Evolutionary conservation across 2,113 vertebrate species (phyloP).

Genomic region (Lasiurus cinereus): DNA sequence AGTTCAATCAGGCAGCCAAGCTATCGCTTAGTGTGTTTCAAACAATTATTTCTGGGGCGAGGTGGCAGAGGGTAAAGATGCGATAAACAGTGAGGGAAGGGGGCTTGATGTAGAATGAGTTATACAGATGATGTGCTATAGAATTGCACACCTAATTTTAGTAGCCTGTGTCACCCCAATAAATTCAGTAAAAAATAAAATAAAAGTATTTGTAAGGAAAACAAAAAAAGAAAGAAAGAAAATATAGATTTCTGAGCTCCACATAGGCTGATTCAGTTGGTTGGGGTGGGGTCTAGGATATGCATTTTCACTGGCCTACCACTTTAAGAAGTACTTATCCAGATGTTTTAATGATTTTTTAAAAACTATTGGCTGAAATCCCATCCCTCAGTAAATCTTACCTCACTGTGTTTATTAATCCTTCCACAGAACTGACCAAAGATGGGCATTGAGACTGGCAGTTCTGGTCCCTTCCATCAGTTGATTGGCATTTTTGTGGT

Average conservation of each 20-base stretch:
- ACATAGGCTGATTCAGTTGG: too few relatives aligned
- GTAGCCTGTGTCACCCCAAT: too few relatives aligned
- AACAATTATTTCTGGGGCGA: too few relatives aligned
- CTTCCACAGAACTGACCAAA: conserved; percentile 15
- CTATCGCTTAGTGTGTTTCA: not conserved
- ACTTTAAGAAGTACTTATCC: not conserved
- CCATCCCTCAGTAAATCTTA: not conserved
- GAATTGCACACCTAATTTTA: too few relatives aligned
- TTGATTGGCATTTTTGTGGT: conserved; percentile 58
- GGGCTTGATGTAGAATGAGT: too few relatives aligned
- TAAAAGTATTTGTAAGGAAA: too few relatives aligned
- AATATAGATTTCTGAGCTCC: too few relatives aligned
- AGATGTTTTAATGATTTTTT: not conserved
- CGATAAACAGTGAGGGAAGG: too few relatives aligned
- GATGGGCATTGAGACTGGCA: not conserved
- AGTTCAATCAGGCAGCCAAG: not conserved
- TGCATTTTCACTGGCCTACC: not conserved
- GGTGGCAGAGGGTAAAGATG: too few relatives aligned
- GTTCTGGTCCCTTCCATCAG: not conserved
- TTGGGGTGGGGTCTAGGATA: not conserved
- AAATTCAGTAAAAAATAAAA: too few relatives aligned
- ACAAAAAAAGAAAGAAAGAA: too few relatives aligned
- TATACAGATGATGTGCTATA: too few relatives aligned
- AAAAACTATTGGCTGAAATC: conserved; percentile 4
- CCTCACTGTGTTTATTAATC: not conserved